These are phyloP conservation scores for Lineus longissimus DNA, from an alignment of 1,140 invertebrate genomes.

Conservation along the genomic window DNA sequence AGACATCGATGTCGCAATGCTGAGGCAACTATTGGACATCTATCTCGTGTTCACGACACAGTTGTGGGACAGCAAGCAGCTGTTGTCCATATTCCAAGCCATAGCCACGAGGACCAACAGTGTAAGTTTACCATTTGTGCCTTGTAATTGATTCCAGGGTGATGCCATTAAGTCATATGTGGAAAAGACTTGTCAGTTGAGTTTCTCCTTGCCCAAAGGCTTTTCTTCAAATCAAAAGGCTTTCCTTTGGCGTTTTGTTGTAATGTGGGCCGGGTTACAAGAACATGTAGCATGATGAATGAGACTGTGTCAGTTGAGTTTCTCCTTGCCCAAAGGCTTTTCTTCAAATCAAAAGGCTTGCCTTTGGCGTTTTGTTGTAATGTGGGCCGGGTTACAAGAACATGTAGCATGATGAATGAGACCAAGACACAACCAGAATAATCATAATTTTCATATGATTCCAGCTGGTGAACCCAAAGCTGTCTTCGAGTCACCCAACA, in stretches of 20 bases:
- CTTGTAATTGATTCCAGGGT: too few species aligned
- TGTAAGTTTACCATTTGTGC: constrained; percentile 12
- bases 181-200: too few species aligned
- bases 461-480: background rate
- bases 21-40: constrained; percentile 25
- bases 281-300: background rate
- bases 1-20: constrained; percentile 19
- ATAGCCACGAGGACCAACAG: constrained; percentile 26
- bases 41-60: constrained; percentile 26
- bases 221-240: background rate
- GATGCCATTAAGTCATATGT: too few species aligned
- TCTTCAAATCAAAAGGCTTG: background rate
- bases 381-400: background rate
- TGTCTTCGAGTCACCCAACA: background rate
- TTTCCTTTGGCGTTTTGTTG: background rate
- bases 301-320: background rate
- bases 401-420: background rate
- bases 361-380: background rate
- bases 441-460: too few species aligned
- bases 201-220: background rate
- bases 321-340: background rate
- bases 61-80: constrained; percentile 20
- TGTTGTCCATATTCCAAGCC: constrained; percentile 20
- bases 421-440: too few species aligned
- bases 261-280: background rate